phyloP scores from a whole-genome alignment of 2,888 invertebrate species.

The Agonopterix alstromeriana region DNA sequence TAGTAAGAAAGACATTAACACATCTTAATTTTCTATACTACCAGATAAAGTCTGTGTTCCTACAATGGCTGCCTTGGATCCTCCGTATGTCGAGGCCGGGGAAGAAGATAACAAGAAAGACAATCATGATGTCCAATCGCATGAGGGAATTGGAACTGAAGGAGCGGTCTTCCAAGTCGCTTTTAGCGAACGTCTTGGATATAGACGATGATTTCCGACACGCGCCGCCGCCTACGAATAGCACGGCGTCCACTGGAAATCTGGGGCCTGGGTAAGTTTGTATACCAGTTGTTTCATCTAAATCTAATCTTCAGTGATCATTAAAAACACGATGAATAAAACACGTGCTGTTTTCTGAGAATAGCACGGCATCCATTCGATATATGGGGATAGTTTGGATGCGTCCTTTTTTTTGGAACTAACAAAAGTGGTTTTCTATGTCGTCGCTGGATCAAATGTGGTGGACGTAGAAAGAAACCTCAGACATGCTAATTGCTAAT shows the following conservation, averaged over 20 bases:
- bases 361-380: too few species aligned
- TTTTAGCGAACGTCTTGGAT: slow-evolving; percentile 96
- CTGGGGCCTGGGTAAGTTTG: slow-evolving; percentile 78
- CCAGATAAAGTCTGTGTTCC: slow-evolving; percentile 95
- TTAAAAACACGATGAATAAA: too few species aligned
- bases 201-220: slow-evolving; percentile 96
- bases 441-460: too few species aligned
- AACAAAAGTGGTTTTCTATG: too few species aligned
- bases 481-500: too few species aligned
- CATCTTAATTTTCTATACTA: background rate
- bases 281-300: too few species aligned
- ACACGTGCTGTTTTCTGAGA: too few species aligned
- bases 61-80: slow-evolving; percentile 98
- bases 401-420: too few species aligned
- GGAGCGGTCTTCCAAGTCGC: slow-evolving; percentile 94
- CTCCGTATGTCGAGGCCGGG: slow-evolving; percentile 97
- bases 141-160: slow-evolving; percentile 96
- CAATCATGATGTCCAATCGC: slow-evolving; percentile 91
- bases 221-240: slow-evolving; percentile 79
- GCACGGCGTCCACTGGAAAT: slow-evolving; percentile 78
- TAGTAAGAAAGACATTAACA: background rate
- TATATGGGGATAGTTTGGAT: too few species aligned
- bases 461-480: too few species aligned
- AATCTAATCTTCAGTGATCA: too few species aligned
- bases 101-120: slow-evolving; percentile 94